These are phyloP conservation scores for Papilio protenor DNA, from an alignment of 2,888 invertebrate species.

Conservation along the genomic window DNA sequence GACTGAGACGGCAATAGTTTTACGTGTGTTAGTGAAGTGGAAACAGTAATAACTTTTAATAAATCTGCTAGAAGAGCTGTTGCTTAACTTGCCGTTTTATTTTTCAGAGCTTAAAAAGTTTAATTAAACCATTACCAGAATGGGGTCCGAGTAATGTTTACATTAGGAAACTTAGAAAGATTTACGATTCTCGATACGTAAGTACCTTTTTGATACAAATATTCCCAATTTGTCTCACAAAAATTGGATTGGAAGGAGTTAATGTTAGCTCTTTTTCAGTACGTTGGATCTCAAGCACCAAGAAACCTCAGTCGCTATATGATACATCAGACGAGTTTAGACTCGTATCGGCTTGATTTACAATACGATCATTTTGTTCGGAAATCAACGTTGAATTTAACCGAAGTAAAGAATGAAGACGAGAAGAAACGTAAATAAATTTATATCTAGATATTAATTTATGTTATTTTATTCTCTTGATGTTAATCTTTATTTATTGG, in stretches of 20 bases:
- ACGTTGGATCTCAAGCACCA: constrained; percentile 58
- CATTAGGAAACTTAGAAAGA: constrained; percentile 59
- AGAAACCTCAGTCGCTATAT: constrained; percentile 58
- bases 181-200: constrained; percentile 56
- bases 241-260: constrained; percentile 1
- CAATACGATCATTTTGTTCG: constrained; percentile 42
- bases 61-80: background rate
- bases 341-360: constrained; percentile 57
- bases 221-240: too few relatives aligned
- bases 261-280: constrained; percentile 51
- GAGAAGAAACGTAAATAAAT: constrained; percentile 33
- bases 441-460: background rate
- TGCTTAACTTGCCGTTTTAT: background rate
- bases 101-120: constrained; percentile 55
- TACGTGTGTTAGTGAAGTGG: too few relatives aligned
- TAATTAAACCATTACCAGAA: constrained; percentile 57
- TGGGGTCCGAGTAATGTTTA: constrained; percentile 63
- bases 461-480: background rate
- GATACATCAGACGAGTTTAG: constrained; percentile 54
- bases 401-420: constrained; percentile 17
- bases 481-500: background rate
- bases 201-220: background rate
- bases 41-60: too few relatives aligned
- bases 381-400: background rate
- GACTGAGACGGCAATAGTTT: too few relatives aligned